Base-by-base conservation (phyloP, 2,888 invertebrate genomes). In the Digitonthophagus gazella region DNA sequence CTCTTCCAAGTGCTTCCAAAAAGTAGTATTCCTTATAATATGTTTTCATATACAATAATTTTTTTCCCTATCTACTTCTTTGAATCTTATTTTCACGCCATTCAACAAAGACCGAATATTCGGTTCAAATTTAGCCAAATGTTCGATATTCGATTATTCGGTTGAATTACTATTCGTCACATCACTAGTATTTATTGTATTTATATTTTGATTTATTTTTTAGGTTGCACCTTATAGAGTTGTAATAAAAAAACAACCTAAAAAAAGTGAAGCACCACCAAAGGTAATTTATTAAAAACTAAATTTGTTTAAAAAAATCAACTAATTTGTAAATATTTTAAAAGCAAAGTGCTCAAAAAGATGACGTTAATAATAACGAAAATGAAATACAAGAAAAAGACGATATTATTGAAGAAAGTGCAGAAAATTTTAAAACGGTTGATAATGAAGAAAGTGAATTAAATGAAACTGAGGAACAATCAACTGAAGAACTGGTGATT, bases 181-280 rank as follows among this genome's bases (percentile, higher is more conserved):
- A 4, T 64, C 2, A 4, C 15, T 67, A 16, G 15, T 58, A 20
- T 64, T 57, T 15, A 65, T n/a, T 66, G 56, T 11, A 0, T 8
- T 19, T 58, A 22, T 63, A 14, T 28, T 66, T 68, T 55, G 58
- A 78, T 78, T 65, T 69, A 81, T 80, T 64, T 78, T 78, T 66
- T 70, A 81, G 81, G 78, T 73, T 2, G 77, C 78, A 28, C 78
- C 78, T 5, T 83, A 83, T 70, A 77, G 75, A 75, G 82, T 83
- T 1, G 74, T 80, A 18, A 83, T 83, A 58, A 78, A 79, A 66
- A 83, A 80, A 70, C 81, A 81, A 67, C 74, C 76, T 67, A 79
- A 77, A 71, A 77, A 76, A 69, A 72, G 73, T 18, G 69, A 78
- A 75, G 74, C 76, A 76, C 65, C 58, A n/a, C 22, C 28, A 19